Evolutionary conservation across 2,888 invertebrate species (phyloP).

Genomic region (Drosophila pseudotakahashii): DNA sequence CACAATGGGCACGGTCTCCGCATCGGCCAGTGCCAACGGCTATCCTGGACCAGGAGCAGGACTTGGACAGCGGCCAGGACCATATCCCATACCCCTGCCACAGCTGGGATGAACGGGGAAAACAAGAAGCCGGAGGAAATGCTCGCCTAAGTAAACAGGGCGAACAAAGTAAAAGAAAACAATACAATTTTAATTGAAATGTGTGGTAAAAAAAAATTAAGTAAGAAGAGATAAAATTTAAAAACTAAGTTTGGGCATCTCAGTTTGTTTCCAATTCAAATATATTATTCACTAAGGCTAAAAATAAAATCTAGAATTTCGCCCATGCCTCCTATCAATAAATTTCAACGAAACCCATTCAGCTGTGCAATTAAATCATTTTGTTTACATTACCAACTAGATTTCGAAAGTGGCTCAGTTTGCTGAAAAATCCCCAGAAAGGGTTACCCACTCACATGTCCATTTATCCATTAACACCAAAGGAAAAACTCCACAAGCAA

Average conservation of each 20-base stretch:
- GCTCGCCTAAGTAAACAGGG: constrained; percentile 82
- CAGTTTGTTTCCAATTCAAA: too few species aligned
- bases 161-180: constrained; percentile 84
- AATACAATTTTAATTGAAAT: constrained; percentile 85
- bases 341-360: constrained; percentile 20
- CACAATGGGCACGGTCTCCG: constrained; percentile 3
- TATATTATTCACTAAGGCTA: too few species aligned
- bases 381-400: constrained; percentile 37
- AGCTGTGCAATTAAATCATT: constrained; percentile 27
- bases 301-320: background rate
- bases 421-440: constrained; percentile 31
- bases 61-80: constrained; percentile 25
- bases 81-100: constrained; percentile 28
- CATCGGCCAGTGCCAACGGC: constrained; percentile 49
- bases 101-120: constrained; percentile 19
- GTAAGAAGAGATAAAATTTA: constrained; percentile 23
- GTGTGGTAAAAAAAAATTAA: constrained; percentile 33
- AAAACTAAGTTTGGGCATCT: too few species aligned
- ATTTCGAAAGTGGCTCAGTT: constrained; percentile 22
- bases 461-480: constrained; percentile 76
- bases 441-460: constrained; percentile 41
- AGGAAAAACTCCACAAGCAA: constrained; percentile 70
- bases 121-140: constrained; percentile 43
- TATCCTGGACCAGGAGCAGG: constrained; percentile 29
- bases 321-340: constrained; percentile 2